Base-by-base conservation (phyloP, 2,888 invertebrate species). In the Cosmopolites sordidus region DNA sequence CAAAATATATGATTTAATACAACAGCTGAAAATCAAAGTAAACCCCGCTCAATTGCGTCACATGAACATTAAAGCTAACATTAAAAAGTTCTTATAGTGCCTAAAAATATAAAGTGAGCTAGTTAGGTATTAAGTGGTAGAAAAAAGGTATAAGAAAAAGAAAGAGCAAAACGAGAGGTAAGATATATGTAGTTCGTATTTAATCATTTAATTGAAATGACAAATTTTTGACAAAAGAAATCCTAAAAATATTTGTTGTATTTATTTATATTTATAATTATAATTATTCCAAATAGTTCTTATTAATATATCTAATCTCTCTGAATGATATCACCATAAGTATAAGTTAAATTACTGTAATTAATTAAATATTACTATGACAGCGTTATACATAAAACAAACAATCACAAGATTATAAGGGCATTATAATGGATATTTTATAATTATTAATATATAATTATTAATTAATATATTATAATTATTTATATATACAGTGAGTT, bases 1-100 rank as follows among this genome's bases (percentile, higher is more conserved):
- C 55, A 95, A 95, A 78, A 93, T 96, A 66, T 89, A 83, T 69
- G 92, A 95, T 77, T 81, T 96, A 61, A 90, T 96, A 69, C 90
- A 92, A 68, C 92, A 93, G 71, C 79, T 95, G 47, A 92, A 92
- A 77, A 86, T 85, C 73, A 89, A 90, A 79, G 84, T 88, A 58
- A 86, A 86, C 73, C 84, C 86, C 58, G 83, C 84, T 59, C 84
- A 86, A 69, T 82, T 84, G 65, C 77, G 82, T 63, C 76, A 76
- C 58, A 73, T 74, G 73, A 84, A 76, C 58, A 73, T 74, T 72
- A 83, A 83, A 78, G 77, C 81, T 66, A 82, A 81, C 73, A 73
- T 78, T 69, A 80, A 83, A 75, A 82, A 83, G 72, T 78, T 81
- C 69, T 81, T 82, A 81, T 83, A 82, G 79, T 79, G 73, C 73